A percentile compares a stretch with the other conserved stretches of the same genome.
These are phyloP conservation scores for Pteropus rufus DNA, from an alignment of 2,797 vertebrate species.

Conservation along the genomic window DNA sequence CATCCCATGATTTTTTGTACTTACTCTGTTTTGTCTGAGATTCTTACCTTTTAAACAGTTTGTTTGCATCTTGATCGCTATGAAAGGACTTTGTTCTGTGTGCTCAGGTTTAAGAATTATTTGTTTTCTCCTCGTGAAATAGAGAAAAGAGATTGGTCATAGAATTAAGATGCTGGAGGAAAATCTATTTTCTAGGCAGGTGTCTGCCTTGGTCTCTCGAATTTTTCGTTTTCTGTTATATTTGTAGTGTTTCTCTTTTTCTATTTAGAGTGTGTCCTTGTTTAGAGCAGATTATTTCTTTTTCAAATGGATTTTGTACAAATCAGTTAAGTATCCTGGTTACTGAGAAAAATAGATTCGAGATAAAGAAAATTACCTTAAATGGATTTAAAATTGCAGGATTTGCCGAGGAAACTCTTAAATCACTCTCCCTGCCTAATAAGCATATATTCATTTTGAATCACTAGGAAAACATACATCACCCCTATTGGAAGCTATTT, in stretches of 20 bases:
- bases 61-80: neutral
- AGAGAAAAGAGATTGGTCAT: neutral
- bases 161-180: neutral
- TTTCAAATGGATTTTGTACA: conserved; percentile 78
- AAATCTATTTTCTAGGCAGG: neutral
- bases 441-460: conserved; percentile 77
- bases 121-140: neutral
- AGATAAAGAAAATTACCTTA: conserved; percentile 82
- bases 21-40: neutral
- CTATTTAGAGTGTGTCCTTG: conserved; percentile 31
- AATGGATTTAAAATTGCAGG: conserved; percentile 83
- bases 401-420: conserved; percentile 75
- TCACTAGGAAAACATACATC: conserved; percentile 62
- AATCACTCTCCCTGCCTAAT: conserved; percentile 77
- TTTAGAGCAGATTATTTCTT: conserved; percentile 72
- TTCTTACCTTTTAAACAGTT: neutral
- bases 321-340: conserved; percentile 82
- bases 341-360: conserved; percentile 82
- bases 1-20: neutral
- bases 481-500: conserved; percentile 66
- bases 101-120: neutral
- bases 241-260: conserved; percentile 5
- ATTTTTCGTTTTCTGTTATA: conserved; percentile 31
- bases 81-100: neutral
- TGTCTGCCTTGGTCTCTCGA: neutral